phyloP scores from a whole-genome alignment of 2,113 vertebrate genomes.

The Nycticryphes semicollaris region DNA sequence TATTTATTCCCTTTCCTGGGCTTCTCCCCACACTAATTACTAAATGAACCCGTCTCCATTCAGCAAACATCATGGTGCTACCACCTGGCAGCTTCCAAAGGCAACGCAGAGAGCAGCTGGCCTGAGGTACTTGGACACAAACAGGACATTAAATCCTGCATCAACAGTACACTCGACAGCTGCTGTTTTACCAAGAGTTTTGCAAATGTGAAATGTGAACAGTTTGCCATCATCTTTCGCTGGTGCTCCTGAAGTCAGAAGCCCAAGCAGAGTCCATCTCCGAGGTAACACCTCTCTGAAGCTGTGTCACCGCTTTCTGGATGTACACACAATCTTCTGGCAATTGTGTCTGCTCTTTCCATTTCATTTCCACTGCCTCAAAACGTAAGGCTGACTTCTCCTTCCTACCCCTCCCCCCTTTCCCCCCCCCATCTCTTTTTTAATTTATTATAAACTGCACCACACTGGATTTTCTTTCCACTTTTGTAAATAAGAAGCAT shows the following conservation, averaged over 20 bases:
- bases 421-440: accelerated
- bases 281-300: background rate
- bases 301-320: background rate
- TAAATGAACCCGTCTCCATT: background rate
- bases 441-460: background rate
- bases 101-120: background rate
- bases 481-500: background rate
- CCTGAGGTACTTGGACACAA: background rate
- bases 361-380: background rate
- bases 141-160: background rate
- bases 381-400: background rate
- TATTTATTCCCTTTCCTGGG: background rate
- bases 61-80: background rate
- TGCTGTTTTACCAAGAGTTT: background rate
- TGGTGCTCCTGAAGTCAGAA: background rate
- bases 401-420: no score
- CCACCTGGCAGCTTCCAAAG: background rate
- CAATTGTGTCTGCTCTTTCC: background rate
- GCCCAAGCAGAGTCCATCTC: background rate
- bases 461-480: background rate
- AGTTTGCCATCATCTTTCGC: background rate
- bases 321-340: background rate
- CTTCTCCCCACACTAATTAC: background rate
- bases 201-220: accelerated
- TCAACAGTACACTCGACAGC: background rate